Percentiles rank a stretch among this genome's conserved stretches.
Evolutionary conservation across 92 coral and sea anemone genomes (phyloP).

Genomic region (Zoanthus gigantus): DNA sequence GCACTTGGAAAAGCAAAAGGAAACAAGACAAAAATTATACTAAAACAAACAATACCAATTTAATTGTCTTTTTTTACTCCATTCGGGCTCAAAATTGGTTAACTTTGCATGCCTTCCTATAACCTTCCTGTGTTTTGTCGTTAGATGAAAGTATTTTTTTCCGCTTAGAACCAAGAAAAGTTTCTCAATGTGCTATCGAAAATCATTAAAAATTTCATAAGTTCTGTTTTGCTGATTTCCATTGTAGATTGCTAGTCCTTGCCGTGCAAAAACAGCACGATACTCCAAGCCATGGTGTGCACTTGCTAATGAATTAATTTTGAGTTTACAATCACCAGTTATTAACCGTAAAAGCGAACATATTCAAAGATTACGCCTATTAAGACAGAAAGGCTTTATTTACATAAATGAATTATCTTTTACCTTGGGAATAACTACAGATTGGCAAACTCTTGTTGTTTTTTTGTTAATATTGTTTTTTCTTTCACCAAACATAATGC

Average conservation of each 20-base stretch:
- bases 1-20: background rate
- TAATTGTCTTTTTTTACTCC: conserved; percentile 7
- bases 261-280: conserved; percentile 46
- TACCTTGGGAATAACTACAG: conserved; percentile 39
- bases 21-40: background rate
- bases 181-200: conserved; percentile 1
- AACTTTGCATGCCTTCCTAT: background rate
- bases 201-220: conserved; percentile 17
- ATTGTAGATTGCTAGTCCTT: conserved; percentile 30
- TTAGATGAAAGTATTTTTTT: background rate
- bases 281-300: conserved; percentile 47
- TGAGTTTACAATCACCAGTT: conserved; percentile 32
- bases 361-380: conserved; percentile 40
- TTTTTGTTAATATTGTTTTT: background rate
- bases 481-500: background rate
- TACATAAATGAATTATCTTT: conserved; percentile 30
- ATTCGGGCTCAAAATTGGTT: conserved; percentile 16
- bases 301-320: conserved; percentile 49
- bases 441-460: conserved; percentile 15
- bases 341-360: conserved; percentile 37
- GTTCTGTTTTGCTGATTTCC: conserved; percentile 30
- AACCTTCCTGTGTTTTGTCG: background rate
- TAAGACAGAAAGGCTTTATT: conserved; percentile 44
- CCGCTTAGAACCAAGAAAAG: background rate
- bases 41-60: conserved; percentile 22